phyloP scores from a whole-genome alignment of 1,140 invertebrate genomes.

The Macrostomum lignano region DNA sequence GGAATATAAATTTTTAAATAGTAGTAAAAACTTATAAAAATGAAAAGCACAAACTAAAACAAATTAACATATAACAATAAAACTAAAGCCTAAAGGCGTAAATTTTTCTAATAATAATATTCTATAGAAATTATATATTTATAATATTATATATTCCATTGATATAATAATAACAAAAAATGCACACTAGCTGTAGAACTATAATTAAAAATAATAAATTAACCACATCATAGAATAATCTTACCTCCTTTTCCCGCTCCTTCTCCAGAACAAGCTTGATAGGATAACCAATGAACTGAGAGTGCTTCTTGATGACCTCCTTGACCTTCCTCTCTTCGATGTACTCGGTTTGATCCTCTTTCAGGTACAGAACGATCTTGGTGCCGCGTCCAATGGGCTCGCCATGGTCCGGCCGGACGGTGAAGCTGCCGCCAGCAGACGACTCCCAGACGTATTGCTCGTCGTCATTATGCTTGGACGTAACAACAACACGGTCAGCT shows the following conservation, averaged over 20 bases:
- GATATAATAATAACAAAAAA: too few species aligned
- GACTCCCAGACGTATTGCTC: slow-evolving; percentile 78
- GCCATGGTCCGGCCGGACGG: slow-evolving; percentile 38
- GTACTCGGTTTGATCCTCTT: slow-evolving; percentile 67
- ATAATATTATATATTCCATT: too few species aligned
- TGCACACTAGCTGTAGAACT: too few species aligned
- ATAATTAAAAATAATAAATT: too few species aligned
- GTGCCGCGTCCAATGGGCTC: slow-evolving; percentile 55
- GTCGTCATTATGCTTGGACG: slow-evolving; percentile 77
- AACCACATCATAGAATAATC: too few species aligned
- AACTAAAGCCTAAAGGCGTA: too few species aligned
- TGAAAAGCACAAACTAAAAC: too few species aligned
- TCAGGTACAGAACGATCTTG: slow-evolving; percentile 56
- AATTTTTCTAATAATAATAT: too few species aligned
- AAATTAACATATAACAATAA: too few species aligned
- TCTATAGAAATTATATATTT: too few species aligned
- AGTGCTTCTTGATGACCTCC: slow-evolving; percentile 91
- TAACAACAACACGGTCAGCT: slow-evolving; percentile 65
- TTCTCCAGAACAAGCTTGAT: slow-evolving; percentile 46
- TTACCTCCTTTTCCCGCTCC: slow-evolving; percentile 52
- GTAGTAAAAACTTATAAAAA: too few species aligned
- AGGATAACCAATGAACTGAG: slow-evolving; percentile 93
- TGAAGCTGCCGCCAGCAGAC: slow-evolving; percentile 67
- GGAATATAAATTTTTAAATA: too few species aligned
- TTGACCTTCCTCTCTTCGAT: slow-evolving; percentile 71